Base-by-base conservation (phyloP, 2,113 vertebrate genomes). In the Spilogale gracilis region DNA sequence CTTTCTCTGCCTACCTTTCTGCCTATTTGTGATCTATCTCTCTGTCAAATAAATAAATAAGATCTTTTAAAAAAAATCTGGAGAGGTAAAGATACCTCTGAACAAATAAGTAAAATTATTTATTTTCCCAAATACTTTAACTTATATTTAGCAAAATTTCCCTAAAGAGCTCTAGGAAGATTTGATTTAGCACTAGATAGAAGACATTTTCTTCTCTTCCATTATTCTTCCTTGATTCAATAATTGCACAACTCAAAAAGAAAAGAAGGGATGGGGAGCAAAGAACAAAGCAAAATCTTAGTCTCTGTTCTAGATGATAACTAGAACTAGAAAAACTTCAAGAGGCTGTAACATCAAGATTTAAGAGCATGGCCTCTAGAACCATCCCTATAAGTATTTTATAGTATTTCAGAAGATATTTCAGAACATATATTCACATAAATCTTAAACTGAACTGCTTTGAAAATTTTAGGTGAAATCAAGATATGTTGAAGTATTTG, bases 401-500 rank as follows among this genome's bases (percentile, higher is more conserved):
- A 73, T 17, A 90, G 78, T 76, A 86, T 89, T 94, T 96, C 21
- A 80, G 27, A 73, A 86, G 81, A 27, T 73, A 85, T 21, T 93
- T 89, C 65, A 81, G 14, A 80, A 88, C 1, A 43, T 56, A 78
- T 43, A 54, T 90, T 80, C 38, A 58, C 14, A 71, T 74, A 86
- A 89, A 81, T 9, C 52, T 96, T 83, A 89, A 96, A 61, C 1
- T 61, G 23, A 13, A 65, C 45, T 89, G 32, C 11, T 91, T 96
- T 85, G 65, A 87, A 90, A 95, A 83, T 76, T 6, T 90, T 9
- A 96, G 90, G 12, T 38, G 48, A 92, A 76, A 63, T 93, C 30
- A 84, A 84, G 9, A 76, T 58, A 85, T 32, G 10, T 63, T 88
- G 17, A 83, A 85, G 12, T 74, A 20, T 91, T 97, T 83, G 11